Evolutionary conservation across 2,797 vertebrate species (phyloP), one percentile per base, ranked within the genome.

Genomic region (Pterois miles): DNA sequence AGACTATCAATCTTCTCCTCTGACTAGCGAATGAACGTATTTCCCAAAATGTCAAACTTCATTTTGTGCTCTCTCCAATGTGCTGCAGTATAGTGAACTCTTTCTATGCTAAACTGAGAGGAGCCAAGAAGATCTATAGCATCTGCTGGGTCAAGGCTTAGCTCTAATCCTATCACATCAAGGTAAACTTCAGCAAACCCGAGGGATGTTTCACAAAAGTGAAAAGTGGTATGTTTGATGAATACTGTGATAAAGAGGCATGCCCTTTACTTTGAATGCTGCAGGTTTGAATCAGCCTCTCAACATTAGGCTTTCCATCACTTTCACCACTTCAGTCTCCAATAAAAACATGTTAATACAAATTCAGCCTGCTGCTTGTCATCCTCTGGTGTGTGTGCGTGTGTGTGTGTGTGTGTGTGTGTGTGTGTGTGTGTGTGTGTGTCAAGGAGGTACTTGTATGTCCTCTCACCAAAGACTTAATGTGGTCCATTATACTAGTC

Each of bases 91-190:
- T 31, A 60, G 23, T 22, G 48, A 56, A 34, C 68, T 71, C 77
- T 89, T 88, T 91, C 80, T 58, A 78, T 77, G 74, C 76, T 86
- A 78, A 93, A 84, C 79, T 88, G 70, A 91, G 93, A 92, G 90
- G 84, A 92, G 84, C 84, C 82, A 58, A 76, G 87, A 82, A 67
- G 74, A 91, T 90, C 71, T 10, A 7, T 62, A 75, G 76, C 89
- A 92, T 91, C 93, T 92, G 92, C 36, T 67, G 58, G 20, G 43
- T 72, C 58, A 79, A 71, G 67, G 82, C 85, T 95, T 91, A 94
- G 71, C 74, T 71, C 63, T 94, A 94, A 95, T 95, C 93, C 88
- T 34, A 85, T 94, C 87, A 87, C 87, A 76, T 78, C 71, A 56
- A 66, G 71, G 67, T 83, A 83, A 88, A 85, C 65, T 25, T 43